Conservation (phyloP, 2,888 invertebrate genomes). For the Tribolium freemani region DNA sequence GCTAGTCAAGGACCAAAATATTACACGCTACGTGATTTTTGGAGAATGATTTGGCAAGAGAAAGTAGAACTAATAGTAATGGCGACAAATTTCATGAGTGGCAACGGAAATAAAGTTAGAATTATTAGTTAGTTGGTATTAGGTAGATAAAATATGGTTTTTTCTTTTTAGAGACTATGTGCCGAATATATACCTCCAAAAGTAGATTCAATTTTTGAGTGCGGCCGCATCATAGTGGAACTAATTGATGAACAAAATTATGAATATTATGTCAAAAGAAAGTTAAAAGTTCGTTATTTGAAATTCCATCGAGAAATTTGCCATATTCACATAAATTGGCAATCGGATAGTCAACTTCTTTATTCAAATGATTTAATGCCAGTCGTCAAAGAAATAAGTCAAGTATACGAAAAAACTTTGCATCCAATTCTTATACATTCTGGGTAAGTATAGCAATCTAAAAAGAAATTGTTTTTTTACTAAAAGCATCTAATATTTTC, state of each 20-base stretch:
- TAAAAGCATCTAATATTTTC: neutral
- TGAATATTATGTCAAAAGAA: neutral
- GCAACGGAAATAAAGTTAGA: neutral
- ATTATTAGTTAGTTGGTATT: neutral
- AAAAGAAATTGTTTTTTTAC: neutral
- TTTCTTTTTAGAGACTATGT: conserved; percentile 6
- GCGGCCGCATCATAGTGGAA: neutral
- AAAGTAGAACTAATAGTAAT: neutral
- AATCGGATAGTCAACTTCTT: neutral
- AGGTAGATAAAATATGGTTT: neutral
- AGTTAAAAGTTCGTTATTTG: neutral
- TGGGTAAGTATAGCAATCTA: neutral
- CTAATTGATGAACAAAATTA: neutral
- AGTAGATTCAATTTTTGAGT: neutral
- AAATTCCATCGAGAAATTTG: neutral
- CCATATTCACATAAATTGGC: conserved; percentile 6
- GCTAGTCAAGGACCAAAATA: neutral
- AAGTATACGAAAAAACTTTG: neutral
- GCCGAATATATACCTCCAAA: neutral
- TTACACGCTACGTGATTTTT: conserved; percentile 1
- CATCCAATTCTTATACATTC: conserved; percentile 4
- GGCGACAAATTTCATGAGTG: neutral
- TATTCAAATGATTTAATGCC: conserved; percentile 6
- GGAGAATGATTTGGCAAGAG: conserved; percentile 19
- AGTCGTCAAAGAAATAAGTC: neutral